Evolutionary conservation across 2,113 vertebrate species (phyloP).

Genomic region (Pungitius pungitius): DNA sequence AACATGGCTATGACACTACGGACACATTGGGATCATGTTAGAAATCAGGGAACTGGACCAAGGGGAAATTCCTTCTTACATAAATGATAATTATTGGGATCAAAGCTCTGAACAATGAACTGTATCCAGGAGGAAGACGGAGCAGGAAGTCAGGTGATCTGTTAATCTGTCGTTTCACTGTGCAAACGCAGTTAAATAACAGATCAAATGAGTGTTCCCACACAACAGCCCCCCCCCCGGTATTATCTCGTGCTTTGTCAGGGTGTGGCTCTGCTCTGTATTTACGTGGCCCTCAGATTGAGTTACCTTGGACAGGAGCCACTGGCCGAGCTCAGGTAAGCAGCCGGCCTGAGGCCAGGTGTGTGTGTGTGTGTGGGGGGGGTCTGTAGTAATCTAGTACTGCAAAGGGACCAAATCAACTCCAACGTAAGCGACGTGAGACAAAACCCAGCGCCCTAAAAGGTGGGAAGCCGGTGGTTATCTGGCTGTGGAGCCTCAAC

Average conservation of each 20-base stretch:
- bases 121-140: neutral
- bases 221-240: slow-evolving; percentile 19
- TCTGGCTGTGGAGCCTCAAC: neutral
- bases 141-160: slow-evolving; percentile 44
- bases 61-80: neutral
- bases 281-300: slow-evolving; percentile 37
- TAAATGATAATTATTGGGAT: neutral
- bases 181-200: slow-evolving; percentile 46
- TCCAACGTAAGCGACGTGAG: no score
- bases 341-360: slow-evolving; percentile 15
- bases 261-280: slow-evolving; percentile 49
- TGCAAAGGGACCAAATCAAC: no score
- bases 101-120: slow-evolving; percentile 11
- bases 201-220: slow-evolving; percentile 36
- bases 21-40: no score
- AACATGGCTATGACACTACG: no score
- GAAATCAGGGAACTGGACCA: neutral
- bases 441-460: no score
- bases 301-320: slow-evolving; percentile 63
- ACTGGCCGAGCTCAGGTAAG: slow-evolving; percentile 49
- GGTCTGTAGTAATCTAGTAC: neutral
- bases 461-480: neutral
- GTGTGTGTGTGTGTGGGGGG: no score
- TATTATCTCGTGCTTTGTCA: slow-evolving; percentile 30
- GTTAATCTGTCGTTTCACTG: slow-evolving; percentile 32